A percentile compares a stretch with the other conserved stretches of the same genome.
Conservation (phyloP, 2,113 vertebrate species). For the Lophochroa leadbeateri region DNA sequence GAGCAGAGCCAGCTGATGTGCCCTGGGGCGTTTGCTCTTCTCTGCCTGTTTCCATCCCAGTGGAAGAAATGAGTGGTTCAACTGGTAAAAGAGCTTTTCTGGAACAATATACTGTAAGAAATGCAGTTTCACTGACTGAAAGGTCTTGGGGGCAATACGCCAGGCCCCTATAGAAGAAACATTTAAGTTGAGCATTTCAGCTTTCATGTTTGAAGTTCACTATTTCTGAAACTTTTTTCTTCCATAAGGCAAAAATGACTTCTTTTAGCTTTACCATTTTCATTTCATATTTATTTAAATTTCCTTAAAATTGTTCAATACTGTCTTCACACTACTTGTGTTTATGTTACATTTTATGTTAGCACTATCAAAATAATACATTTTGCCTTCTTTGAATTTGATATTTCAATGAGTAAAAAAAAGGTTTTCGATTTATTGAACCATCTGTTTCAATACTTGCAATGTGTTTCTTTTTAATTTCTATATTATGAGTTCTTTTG, state of each 20-base stretch:
- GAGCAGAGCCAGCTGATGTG: background rate
- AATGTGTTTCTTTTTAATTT: background rate
- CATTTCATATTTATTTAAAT: background rate
- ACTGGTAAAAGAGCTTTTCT: background rate
- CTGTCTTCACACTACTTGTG: background rate
- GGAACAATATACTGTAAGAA: background rate
- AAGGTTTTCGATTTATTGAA: background rate
- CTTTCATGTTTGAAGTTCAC: background rate
- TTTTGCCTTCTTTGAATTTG: background rate
- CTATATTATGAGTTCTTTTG: background rate
- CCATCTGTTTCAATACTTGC: background rate
- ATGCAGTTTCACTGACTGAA: background rate
- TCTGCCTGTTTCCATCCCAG: background rate
- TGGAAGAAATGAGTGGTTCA: background rate
- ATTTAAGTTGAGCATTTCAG: background rate
- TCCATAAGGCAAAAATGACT: background rate
- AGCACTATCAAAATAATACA: constrained; percentile 21
- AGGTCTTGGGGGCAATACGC: background rate
- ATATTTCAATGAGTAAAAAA: background rate
- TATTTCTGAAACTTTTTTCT: background rate
- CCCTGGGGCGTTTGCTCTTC: background rate
- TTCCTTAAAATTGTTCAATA: background rate
- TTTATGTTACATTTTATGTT: constrained; percentile 2
- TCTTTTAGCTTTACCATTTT: background rate
- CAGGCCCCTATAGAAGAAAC: background rate